phyloP scores from a whole-genome alignment of 1,140 invertebrate species.

The Drosophila parabipectinata region DNA sequence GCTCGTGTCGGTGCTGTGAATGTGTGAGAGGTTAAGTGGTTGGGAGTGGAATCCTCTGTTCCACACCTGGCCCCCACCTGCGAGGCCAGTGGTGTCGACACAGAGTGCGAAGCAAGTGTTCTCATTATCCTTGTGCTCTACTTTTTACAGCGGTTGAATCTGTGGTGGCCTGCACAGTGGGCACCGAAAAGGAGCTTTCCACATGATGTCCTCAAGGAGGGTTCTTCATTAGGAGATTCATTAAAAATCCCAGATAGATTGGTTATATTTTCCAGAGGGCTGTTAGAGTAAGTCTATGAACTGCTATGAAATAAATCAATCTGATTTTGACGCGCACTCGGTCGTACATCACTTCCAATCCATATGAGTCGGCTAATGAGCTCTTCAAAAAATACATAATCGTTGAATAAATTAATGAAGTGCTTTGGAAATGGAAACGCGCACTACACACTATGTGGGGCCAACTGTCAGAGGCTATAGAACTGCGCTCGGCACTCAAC shows the following conservation, averaged over 20 bases:
- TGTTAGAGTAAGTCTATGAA: too few relatives aligned
- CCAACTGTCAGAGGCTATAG: constrained; percentile 28
- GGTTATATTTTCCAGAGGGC: neutral
- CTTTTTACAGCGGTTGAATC: constrained; percentile 69
- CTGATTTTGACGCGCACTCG: neutral
- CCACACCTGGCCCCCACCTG: neutral
- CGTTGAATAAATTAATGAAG: constrained; percentile 38
- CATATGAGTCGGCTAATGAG: constrained; percentile 22
- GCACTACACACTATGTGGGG: constrained; percentile 26
- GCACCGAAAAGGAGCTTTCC: neutral
- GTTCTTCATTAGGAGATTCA: neutral
- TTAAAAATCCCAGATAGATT: neutral
- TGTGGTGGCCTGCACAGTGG: constrained; percentile 42
- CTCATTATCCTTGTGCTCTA: constrained; percentile 79
- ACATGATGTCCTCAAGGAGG: neutral
- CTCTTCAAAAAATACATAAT: constrained; percentile 11
- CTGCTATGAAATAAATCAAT: neutral
- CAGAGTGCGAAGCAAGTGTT: constrained; percentile 67
- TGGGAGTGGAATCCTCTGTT: constrained; percentile 22
- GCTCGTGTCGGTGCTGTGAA: constrained; percentile 4
- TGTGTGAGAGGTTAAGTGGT: constrained; percentile 48
- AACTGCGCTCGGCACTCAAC: constrained; percentile 27
- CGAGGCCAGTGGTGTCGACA: constrained; percentile 17
- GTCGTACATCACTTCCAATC: constrained; percentile 1
- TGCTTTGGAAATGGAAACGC: constrained; percentile 28